Percentiles rank a stretch among this genome's conserved stretches.
Evolutionary conservation across 2,797 vertebrate genomes (phyloP).

Genomic region (Antennarius maculatus): DNA sequence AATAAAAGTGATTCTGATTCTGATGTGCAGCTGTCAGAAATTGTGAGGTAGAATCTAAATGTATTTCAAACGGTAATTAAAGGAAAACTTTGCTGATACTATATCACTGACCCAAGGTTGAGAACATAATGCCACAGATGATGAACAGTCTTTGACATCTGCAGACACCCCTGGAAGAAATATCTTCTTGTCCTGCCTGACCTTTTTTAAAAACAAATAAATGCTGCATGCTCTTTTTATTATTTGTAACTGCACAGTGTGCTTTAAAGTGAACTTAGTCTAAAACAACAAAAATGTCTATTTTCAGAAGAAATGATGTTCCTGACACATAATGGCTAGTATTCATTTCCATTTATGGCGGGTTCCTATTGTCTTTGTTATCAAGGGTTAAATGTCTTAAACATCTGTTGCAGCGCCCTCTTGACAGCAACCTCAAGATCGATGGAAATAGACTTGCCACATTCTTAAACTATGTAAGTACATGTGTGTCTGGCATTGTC

Average conservation of each 20-base stretch:
- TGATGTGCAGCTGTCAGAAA: not conserved
- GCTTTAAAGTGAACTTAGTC: not conserved
- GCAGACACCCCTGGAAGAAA: not conserved
- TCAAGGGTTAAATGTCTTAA: slow-evolving; percentile 87
- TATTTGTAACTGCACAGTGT: not conserved
- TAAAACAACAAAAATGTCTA: not conserved
- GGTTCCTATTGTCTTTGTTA: slow-evolving; percentile 44
- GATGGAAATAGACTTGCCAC: slow-evolving; percentile 99
- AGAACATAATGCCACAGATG: not conserved
- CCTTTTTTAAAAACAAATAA: not conserved
- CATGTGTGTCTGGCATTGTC: slow-evolving; percentile 59
- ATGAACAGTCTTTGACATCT: no score
- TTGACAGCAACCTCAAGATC: slow-evolving; percentile 93
- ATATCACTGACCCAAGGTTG: not conserved
- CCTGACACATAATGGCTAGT: not conserved
- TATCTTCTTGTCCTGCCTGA: not conserved
- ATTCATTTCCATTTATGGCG: slow-evolving; percentile 18
- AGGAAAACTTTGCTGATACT: not conserved
- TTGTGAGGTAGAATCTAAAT: not conserved
- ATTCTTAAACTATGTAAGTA: slow-evolving; percentile 99
- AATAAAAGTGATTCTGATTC: not conserved
- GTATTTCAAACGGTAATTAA: not conserved
- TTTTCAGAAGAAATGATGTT: not conserved
- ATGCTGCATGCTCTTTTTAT: not conserved
- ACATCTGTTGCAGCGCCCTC: slow-evolving; percentile 98